phyloP scores from a whole-genome alignment of 2,797 vertebrate species.

The Mus caroli region DNA sequence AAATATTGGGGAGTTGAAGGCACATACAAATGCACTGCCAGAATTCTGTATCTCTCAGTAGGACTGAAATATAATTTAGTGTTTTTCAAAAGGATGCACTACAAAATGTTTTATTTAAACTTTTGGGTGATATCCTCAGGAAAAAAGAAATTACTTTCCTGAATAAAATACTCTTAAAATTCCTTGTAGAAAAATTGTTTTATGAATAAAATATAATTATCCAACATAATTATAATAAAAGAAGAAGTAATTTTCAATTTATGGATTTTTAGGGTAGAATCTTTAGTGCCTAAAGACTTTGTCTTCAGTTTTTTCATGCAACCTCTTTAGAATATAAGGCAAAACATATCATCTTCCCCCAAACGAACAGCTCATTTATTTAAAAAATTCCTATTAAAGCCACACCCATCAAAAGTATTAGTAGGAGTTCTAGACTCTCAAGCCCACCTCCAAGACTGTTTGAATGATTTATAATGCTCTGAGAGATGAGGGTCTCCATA shows the following conservation, averaged over 20 bases:
- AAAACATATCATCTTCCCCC: not conserved
- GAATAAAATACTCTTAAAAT: conserved; percentile 18
- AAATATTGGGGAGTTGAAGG: conserved; percentile 45
- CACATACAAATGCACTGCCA: not conserved
- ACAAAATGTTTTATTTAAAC: conserved; percentile 23
- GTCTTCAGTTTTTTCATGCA: not conserved
- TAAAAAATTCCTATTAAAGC: conserved; percentile 37
- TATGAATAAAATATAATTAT: conserved; percentile 19
- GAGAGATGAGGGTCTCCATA: conserved; percentile 59
- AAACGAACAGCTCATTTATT: conserved; percentile 44
- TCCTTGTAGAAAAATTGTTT: conserved; percentile 2
- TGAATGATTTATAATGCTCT: conserved; percentile 68
- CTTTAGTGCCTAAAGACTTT: not conserved
- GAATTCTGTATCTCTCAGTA: not conserved
- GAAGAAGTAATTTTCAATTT: conserved; percentile 6
- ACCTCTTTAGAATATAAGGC: not conserved
- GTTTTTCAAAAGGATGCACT: conserved; percentile 30
- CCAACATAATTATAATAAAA: conserved; percentile 44
- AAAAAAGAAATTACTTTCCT: conserved; percentile 51
- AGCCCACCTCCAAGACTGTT: conserved; percentile 19
- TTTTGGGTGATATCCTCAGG: not conserved
- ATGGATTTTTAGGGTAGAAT: not conserved
- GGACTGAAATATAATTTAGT: conserved; percentile 36
- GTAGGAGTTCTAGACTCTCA: not conserved
- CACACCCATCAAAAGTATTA: conserved; percentile 66